These are phyloP conservation scores for Pogonocichla stellata DNA, from an alignment of 2,113 vertebrate species.

Conservation along the genomic window DNA sequence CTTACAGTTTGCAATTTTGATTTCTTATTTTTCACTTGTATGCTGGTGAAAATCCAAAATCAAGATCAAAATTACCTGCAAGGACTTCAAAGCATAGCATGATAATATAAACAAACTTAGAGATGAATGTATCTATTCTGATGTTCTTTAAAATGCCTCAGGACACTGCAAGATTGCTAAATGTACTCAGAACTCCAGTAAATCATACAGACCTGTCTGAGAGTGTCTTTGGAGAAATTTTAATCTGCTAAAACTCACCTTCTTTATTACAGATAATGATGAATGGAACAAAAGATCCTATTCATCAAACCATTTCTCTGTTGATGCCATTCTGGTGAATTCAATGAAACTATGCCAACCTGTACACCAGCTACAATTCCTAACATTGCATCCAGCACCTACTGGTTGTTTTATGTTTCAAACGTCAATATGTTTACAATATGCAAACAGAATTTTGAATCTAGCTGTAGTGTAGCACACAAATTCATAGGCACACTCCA, in stretches of 20 bases:
- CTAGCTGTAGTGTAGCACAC: background rate
- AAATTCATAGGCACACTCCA: background rate
- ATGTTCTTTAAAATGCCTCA: background rate
- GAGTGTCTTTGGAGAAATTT: background rate
- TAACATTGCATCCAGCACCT: background rate
- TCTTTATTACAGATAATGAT: background rate
- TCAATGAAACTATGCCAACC: background rate
- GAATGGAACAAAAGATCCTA: background rate
- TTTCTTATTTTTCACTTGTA: background rate
- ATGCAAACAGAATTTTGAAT: background rate
- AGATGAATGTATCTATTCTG: background rate
- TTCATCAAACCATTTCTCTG: constrained; percentile 10
- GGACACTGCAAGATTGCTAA: background rate
- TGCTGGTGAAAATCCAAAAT: background rate
- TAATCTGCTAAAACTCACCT: background rate
- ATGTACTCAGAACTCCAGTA: background rate
- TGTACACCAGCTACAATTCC: background rate
- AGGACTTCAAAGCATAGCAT: background rate
- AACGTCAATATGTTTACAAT: background rate
- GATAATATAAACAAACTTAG: background rate
- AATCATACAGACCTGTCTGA: background rate
- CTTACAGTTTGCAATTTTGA: background rate
- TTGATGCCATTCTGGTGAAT: background rate
- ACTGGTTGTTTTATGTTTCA: background rate
- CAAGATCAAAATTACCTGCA: background rate